Percentiles rank a stretch among this genome's conserved stretches.
These are phyloP conservation scores for Troides helena DNA, from an alignment of 2,888 invertebrate species.

Conservation along the genomic window DNA sequence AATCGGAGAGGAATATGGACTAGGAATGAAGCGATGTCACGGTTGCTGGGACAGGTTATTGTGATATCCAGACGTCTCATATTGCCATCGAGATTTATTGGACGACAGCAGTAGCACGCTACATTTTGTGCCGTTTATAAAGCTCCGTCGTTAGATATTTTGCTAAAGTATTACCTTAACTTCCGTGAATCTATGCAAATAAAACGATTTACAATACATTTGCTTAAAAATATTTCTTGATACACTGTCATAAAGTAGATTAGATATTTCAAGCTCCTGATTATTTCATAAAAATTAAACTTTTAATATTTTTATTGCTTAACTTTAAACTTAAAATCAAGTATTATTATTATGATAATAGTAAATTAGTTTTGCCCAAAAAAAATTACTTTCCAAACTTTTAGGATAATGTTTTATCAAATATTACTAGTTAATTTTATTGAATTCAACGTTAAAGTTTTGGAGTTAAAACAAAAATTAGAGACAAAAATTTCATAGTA, in stretches of 20 bases:
- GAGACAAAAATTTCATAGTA: slow-evolving; percentile 37
- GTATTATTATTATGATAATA: background rate
- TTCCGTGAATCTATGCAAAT: slow-evolving; percentile 17
- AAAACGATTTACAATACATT: slow-evolving; percentile 12
- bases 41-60: slow-evolving; percentile 61
- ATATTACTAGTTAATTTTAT: slow-evolving; percentile 18
- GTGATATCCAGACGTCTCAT: slow-evolving; percentile 70
- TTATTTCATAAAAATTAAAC: too few species aligned
- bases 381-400: slow-evolving; percentile 10
- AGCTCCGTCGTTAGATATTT: slow-evolving; percentile 20
- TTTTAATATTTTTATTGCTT: too few species aligned
- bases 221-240: background rate
- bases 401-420: slow-evolving; percentile 13
- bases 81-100: slow-evolving; percentile 71
- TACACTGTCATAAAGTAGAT: background rate
- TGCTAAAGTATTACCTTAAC: slow-evolving; percentile 7
- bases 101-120: slow-evolving; percentile 39
- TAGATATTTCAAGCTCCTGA: too few species aligned
- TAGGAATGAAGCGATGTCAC: slow-evolving; percentile 42
- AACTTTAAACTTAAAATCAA: background rate
- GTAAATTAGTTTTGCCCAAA: background rate
- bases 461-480: slow-evolving; percentile 39
- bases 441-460: slow-evolving; percentile 34
- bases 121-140: slow-evolving; percentile 15
- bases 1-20: background rate